Evolutionary conservation across 2,888 invertebrate genomes (phyloP).

Genomic region (Drosophila recens): DNA sequence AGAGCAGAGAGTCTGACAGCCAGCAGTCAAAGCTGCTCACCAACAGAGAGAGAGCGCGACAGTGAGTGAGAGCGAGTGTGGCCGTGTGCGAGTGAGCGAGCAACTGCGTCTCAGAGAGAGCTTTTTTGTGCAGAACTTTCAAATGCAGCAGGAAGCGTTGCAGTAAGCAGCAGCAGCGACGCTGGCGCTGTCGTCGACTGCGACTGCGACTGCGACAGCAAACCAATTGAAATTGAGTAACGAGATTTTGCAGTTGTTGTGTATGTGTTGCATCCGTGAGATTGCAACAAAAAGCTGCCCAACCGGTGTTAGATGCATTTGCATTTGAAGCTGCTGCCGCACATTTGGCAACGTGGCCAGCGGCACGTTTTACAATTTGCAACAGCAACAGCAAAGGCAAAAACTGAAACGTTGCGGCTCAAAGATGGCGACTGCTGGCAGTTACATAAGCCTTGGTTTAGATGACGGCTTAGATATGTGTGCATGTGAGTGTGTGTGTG

Average conservation of each 20-base stretch:
- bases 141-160: slow-evolving; percentile 66
- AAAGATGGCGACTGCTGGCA: slow-evolving; percentile 68
- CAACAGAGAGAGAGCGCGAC: slow-evolving; percentile 13
- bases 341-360: slow-evolving; percentile 67
- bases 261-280: slow-evolving; percentile 56
- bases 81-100: slow-evolving; percentile 18
- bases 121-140: slow-evolving; percentile 70
- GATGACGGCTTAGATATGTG: slow-evolving; percentile 69
- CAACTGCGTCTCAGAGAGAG: slow-evolving; percentile 10
- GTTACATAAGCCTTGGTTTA: slow-evolving; percentile 81
- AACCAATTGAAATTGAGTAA: slow-evolving; percentile 81
- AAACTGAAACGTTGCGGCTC: slow-evolving; percentile 44
- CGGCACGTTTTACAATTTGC: slow-evolving; percentile 73
- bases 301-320: slow-evolving; percentile 82
- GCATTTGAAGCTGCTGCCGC: slow-evolving; percentile 66
- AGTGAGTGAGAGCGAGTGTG: slow-evolving; percentile 20
- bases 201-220: slow-evolving; percentile 45
- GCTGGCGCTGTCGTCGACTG: slow-evolving; percentile 9
- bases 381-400: slow-evolving; percentile 45
- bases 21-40: slow-evolving; percentile 28
- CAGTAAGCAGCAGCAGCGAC: slow-evolving; percentile 35
- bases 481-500: slow-evolving; percentile 6
- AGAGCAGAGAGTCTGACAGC: slow-evolving; percentile 51
- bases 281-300: slow-evolving; percentile 72
- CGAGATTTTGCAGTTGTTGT: slow-evolving; percentile 64